Evolutionary conservation across 1,140 invertebrate genomes (phyloP).

Genomic region (Myzus persicae): DNA sequence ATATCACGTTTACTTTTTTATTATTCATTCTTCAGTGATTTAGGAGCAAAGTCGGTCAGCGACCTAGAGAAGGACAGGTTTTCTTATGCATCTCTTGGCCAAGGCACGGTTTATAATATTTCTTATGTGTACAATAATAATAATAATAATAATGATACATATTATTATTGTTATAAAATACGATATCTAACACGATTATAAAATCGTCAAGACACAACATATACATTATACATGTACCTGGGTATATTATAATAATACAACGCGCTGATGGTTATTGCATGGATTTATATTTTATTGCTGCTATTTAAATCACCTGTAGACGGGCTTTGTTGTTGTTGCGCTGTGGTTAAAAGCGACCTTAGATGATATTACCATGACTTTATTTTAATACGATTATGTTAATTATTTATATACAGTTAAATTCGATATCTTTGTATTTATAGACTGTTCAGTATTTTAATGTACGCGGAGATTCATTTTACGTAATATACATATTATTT

Average conservation of each 20-base stretch:
- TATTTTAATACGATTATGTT: not conserved
- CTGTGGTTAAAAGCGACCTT: not conserved
- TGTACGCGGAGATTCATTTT: not conserved
- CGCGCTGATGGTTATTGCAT: not conserved
- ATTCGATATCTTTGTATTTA: not conserved
- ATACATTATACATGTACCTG: not conserved
- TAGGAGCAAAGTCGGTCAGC: constrained; percentile 36
- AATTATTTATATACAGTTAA: not conserved
- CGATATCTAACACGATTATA: not conserved
- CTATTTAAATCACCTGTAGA: not conserved
- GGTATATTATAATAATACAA: constrained; percentile 20
- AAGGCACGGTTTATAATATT: constrained; percentile 33
- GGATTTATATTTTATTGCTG: not conserved
- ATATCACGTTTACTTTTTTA: constrained; percentile 47
- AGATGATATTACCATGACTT: not conserved
- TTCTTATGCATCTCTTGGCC: constrained; percentile 36
- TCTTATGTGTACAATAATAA: not conserved
- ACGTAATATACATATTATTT: too few relatives aligned
- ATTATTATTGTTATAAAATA: constrained; percentile 38
- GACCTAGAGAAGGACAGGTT: constrained; percentile 39
- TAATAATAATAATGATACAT: constrained; percentile 1
- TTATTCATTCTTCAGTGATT: constrained; percentile 38
- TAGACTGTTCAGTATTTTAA: not conserved
- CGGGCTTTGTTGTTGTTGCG: not conserved
- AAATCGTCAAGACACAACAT: constrained; percentile 1